These are phyloP conservation scores for Decapterus maruadsi DNA, from an alignment of 2,797 vertebrate species.

Conservation along the genomic window DNA sequence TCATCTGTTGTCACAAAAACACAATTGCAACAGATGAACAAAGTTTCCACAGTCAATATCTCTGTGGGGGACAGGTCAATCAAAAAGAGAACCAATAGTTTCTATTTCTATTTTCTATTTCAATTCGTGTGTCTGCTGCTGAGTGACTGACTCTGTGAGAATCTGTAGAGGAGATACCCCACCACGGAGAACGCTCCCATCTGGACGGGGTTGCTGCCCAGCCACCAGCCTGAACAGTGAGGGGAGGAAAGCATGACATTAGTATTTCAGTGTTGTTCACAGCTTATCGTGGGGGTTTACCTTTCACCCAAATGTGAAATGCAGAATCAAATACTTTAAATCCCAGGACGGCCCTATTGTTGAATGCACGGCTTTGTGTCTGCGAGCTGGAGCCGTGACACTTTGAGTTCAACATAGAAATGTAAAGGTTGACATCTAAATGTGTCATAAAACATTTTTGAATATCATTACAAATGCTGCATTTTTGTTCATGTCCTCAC, in stretches of 20 bases:
- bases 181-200: slow-evolving; percentile 76
- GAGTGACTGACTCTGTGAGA: slow-evolving; percentile 80
- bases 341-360: not conserved
- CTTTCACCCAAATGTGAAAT: slow-evolving; percentile 48
- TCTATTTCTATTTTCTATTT: not conserved
- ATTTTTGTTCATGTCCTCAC: not conserved
- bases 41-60: not conserved
- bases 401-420: not conserved
- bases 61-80: not conserved
- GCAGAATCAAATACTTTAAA: slow-evolving; percentile 12
- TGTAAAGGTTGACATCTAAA: not conserved
- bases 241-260: slow-evolving; percentile 8
- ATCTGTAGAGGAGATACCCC: slow-evolving; percentile 81
- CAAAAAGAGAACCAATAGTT: not conserved
- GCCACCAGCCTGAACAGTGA: slow-evolving; percentile 69
- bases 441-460: too few species aligned
- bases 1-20: not conserved
- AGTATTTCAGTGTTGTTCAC: slow-evolving; percentile 9
- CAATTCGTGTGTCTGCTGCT: not conserved
- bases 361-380: slow-evolving; percentile 10
- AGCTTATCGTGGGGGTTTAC: slow-evolving; percentile 35
- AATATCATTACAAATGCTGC: not conserved
- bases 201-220: slow-evolving; percentile 63
- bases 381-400: not conserved
- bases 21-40: not conserved